A percentile compares a stretch with the other conserved stretches of the same genome.
These are phyloP conservation scores for Fregata magnificens DNA, from an alignment of 2,113 vertebrate genomes.

Conservation along the genomic window DNA sequence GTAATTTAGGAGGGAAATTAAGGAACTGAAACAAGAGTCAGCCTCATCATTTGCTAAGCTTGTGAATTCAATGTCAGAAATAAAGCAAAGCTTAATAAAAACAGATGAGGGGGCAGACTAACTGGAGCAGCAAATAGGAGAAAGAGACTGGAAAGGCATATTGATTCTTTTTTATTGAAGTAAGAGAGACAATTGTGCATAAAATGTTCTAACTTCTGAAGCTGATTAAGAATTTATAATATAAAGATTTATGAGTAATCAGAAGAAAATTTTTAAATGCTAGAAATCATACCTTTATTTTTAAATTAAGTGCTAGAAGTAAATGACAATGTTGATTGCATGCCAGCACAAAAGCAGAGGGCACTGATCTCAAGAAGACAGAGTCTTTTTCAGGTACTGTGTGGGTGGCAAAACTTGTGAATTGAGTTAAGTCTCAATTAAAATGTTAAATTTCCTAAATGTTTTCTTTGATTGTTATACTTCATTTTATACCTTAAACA, in stretches of 20 bases:
- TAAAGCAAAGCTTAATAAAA: conserved; percentile 60
- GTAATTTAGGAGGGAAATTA: conserved; percentile 19
- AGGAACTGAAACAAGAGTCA: conserved; percentile 2
- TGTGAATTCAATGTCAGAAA: conserved; percentile 55
- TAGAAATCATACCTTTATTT: conserved; percentile 36
- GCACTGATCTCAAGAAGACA: not conserved
- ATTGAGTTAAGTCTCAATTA: not conserved
- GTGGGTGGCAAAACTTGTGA: not conserved
- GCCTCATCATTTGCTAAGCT: conserved; percentile 4
- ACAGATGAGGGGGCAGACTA: conserved; percentile 28
- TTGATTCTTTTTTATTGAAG: conserved; percentile 26
- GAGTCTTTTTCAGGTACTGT: not conserved
- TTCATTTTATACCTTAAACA: not conserved
- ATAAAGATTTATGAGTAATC: conserved; percentile 13
- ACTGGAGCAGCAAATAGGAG: conserved; percentile 10
- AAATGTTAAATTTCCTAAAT: not conserved
- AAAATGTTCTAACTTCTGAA: conserved; percentile 39
- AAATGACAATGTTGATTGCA: conserved; percentile 32
- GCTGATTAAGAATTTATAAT: conserved; percentile 32
- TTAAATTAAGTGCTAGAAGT: conserved; percentile 5
- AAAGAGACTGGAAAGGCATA: not conserved
- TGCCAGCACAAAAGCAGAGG: not conserved
- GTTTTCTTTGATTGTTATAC: not conserved
- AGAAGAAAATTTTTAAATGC: conserved; percentile 1
- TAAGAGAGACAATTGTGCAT: conserved; percentile 10